Evolutionary conservation across 2,113 vertebrate species (phyloP), one percentile per base, ranked within the genome.

Genomic region (Colaptes auratus): DNA sequence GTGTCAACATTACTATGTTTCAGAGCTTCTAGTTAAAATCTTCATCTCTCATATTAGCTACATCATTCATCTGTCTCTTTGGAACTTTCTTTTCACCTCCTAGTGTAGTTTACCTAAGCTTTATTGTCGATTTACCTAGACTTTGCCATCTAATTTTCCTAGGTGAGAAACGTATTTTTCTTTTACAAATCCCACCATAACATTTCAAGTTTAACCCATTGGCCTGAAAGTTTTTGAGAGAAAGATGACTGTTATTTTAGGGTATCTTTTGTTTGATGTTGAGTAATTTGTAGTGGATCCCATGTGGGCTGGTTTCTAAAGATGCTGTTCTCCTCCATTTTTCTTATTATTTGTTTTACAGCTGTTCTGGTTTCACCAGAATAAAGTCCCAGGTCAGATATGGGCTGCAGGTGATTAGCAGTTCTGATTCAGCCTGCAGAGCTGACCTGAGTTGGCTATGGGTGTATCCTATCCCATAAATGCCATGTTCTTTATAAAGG

Each of bases 111-210:
- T 60, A 23, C 28, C 20, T 55, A 42, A n/a, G 12, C 9, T 46
- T 78, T 60, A 15, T 28, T 50, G 7, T 33, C 27, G 15, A 44
- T 44, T 44, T 44, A 44, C 42, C 42, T 44, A 44, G 42, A 44
- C 42, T 44, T 44, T 44, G 15, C 42, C 42, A 44, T 44, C 42
- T 39, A 3, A 15, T 55, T 75, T 72, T 46, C 30, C 11, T 53
- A 33, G 14, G 7, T 0, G 0, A 81, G 71, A 35, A 6, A 11
- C 6, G 20, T 39, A 9, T 24, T 73, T 65, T 39, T 64, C 18
- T 53, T 4, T 69, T 36, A 60, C 7, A 63, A 52, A 88, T 66
- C 15, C 15, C 42, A 69, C 36, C 31, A n/a, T 30, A 18, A 64
- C 23, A 84, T 36, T n/a, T 84, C 9, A 25, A 9, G 7, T 80